Percentiles rank a stretch among this genome's conserved stretches.
Evolutionary conservation across 2,888 invertebrate genomes (phyloP).

Genomic region (Sesia bembeciformis): DNA sequence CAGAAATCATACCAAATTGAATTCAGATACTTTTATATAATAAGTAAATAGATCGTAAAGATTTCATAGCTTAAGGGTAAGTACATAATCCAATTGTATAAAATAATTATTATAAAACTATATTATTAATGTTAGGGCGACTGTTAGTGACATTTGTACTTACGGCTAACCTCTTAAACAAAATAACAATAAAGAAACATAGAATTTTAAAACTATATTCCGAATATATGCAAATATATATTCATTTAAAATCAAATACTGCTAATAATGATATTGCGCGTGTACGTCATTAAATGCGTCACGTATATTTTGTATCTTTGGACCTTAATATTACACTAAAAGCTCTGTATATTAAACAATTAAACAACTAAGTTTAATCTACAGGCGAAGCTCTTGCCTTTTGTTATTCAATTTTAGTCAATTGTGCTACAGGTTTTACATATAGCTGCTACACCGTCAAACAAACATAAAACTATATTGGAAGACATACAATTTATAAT

Average conservation of each 20-base stretch:
- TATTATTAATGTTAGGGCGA: slow-evolving; percentile 39
- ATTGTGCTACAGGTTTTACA: slow-evolving; percentile 39
- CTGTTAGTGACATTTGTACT: slow-evolving; percentile 65
- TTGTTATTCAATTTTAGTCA: slow-evolving; percentile 40
- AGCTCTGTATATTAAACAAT: slow-evolving; percentile 35
- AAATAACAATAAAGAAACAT: slow-evolving; percentile 27
- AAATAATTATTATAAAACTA: slow-evolving; percentile 20
- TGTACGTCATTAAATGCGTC: slow-evolving; percentile 43
- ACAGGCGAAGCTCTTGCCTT: slow-evolving; percentile 45
- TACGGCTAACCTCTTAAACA: slow-evolving; percentile 41
- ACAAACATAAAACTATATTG: slow-evolving; percentile 18
- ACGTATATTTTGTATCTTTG: slow-evolving; percentile 45
- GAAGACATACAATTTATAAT: slow-evolving; percentile 51
- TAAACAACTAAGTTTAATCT: slow-evolving; percentile 43
- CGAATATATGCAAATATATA: slow-evolving; percentile 16
- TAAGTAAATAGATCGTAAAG: too few species aligned
- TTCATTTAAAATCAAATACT: slow-evolving; percentile 37
- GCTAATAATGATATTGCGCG: slow-evolving; percentile 34
- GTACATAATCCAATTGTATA: slow-evolving; percentile 64
- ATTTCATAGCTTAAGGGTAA: slow-evolving; percentile 29
- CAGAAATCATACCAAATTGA: too few species aligned
- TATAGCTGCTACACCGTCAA: slow-evolving; percentile 25
- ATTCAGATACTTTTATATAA: too few species aligned
- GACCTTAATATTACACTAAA: slow-evolving; percentile 58
- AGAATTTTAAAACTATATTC: slow-evolving; percentile 22